phyloP scores from a whole-genome alignment of 2,888 invertebrate genomes.

The Morinoia aosen region DNA sequence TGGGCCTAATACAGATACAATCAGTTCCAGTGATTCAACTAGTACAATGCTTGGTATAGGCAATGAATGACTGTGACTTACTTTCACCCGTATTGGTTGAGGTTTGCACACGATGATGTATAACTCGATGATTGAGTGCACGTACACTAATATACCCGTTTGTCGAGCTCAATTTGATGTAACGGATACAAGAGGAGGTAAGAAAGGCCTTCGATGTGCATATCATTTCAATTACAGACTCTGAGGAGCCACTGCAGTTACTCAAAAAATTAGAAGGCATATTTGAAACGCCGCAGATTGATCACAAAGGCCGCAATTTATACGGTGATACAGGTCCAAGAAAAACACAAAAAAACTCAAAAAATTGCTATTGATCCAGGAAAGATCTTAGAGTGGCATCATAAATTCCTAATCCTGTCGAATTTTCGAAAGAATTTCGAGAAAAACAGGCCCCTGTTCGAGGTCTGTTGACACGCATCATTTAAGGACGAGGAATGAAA shows the following conservation, averaged over 20 bases:
- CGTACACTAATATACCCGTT: background rate
- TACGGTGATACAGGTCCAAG: background rate
- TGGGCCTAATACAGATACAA: too few species aligned
- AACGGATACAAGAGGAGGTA: background rate
- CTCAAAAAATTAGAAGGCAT: background rate
- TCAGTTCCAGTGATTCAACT: too few species aligned
- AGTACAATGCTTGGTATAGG: too few species aligned
- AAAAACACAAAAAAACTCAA: background rate
- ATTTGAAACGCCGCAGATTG: background rate
- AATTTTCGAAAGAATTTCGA: background rate
- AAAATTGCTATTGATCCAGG: background rate
- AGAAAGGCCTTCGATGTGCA: background rate
- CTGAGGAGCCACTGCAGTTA: background rate
- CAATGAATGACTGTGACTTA: too few species aligned
- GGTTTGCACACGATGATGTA: too few species aligned
- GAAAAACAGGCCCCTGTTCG: background rate
- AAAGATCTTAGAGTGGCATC: background rate
- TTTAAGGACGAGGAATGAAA: background rate
- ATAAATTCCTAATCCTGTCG: background rate
- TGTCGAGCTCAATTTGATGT: background rate
- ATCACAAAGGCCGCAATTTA: background rate
- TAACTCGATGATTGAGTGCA: background rate
- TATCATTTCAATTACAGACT: background rate
- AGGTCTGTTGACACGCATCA: background rate
- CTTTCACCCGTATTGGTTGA: too few species aligned